Evolutionary conservation across 2,113 vertebrate genomes (phyloP), one percentile per base, ranked within the genome.

Genomic region (Pelecanoides urinatrix): DNA sequence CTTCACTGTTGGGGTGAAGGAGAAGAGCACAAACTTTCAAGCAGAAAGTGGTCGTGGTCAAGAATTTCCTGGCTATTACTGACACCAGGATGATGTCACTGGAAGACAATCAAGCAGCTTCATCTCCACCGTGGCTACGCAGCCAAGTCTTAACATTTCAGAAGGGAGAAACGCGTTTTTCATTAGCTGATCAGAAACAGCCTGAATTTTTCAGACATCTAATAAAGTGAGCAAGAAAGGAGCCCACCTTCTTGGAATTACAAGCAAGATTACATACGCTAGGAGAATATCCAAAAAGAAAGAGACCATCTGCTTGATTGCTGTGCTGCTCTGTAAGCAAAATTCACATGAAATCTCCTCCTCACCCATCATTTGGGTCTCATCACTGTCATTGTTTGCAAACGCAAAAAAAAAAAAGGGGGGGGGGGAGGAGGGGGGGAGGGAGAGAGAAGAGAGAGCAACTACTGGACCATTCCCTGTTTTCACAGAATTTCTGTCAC

Each of bases 371-470:
- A 90, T 90, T 96, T 92, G 73, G 82, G 84, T 42, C 95, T 97
- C 96, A 96, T 95, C 95, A 97, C 77, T 91, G 94, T 34, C 91
- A 94, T 96, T 97, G 96, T 97, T 92, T 94, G 95, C 75, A 81
- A 96, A 91, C 1, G n/a, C 14, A 26, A 23, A n/a, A 53, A 67
- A 71, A 70, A 47, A 18, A 32, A 63, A 42, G 13, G 32, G 3
- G 2, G 0, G 2, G 15, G 49, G 7, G 11, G 7, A 26, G 42
- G 55, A 52, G 58, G 75, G 36, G 44, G 13, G 20, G 29, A 30
- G 49, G 49, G 26, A 70, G 53, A 26, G 70, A 40, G 49, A 40
- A 40, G 52, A 50, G 78, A 53, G 58, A 52, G 63, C 50, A 9
- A 16, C 40, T 82, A 17, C 91, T 80, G 88, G 85, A 77, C 66